Percentiles rank a stretch among this genome's conserved stretches.
These are phyloP conservation scores for Hirtodrosophila histrioides DNA, from an alignment of 2,888 invertebrate species.

Conservation along the genomic window DNA sequence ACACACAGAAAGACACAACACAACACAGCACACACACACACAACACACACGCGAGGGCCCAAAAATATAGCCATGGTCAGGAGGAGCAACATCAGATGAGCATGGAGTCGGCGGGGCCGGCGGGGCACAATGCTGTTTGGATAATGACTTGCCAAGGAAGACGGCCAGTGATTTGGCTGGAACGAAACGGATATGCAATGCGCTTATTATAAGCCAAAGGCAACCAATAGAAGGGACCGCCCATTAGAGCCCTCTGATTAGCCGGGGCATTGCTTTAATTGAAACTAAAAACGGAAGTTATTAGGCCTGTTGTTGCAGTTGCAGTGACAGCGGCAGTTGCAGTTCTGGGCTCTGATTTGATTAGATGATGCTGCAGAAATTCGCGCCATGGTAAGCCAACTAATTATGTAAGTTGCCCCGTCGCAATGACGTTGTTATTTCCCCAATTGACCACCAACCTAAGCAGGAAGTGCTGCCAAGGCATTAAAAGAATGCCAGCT, in stretches of 20 bases:
- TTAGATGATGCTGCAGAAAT: constrained; percentile 73
- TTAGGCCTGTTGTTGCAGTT: constrained; percentile 42
- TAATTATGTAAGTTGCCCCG: constrained; percentile 43
- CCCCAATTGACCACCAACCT: constrained; percentile 14
- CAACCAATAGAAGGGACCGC: constrained; percentile 22
- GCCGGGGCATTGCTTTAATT: constrained; percentile 73
- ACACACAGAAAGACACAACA: constrained; percentile 48
- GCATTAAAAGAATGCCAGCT: constrained; percentile 15
- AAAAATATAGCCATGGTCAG: constrained; percentile 43
- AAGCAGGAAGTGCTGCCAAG: constrained; percentile 63
- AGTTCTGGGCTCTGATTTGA: constrained; percentile 59
- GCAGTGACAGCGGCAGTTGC: not conserved
- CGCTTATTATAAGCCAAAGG: constrained; percentile 32
- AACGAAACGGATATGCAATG: constrained; percentile 75
- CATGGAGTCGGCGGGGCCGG: constrained; percentile 1
- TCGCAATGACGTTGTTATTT: constrained; percentile 43
- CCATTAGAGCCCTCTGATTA: constrained; percentile 62
- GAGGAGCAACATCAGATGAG: constrained; percentile 36
- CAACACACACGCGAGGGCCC: constrained; percentile 38
- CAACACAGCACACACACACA: constrained; percentile 20
- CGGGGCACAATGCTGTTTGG: constrained; percentile 36
- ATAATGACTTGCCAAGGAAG: constrained; percentile 75
- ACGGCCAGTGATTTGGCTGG: constrained; percentile 61
- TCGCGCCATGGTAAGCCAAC: constrained; percentile 30
- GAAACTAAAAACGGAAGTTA: constrained; percentile 75